Evolutionary conservation across 2,113 vertebrate species (phyloP).

Genomic region (Conger conger): DNA sequence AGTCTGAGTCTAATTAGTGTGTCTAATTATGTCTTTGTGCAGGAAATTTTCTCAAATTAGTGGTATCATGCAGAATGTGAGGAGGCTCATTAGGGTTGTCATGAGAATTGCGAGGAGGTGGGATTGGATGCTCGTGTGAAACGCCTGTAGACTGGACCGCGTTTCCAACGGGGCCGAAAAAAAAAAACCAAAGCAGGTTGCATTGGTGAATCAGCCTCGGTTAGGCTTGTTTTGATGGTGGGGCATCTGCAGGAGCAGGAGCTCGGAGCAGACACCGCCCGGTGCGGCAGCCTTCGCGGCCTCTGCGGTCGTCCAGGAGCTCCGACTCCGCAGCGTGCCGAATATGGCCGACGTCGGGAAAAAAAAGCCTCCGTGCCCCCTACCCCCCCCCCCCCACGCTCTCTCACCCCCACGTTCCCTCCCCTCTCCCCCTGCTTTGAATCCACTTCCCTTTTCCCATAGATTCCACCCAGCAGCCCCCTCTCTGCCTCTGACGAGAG

Average conservation of each 20-base stretch:
- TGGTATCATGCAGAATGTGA: slow-evolving; percentile 74
- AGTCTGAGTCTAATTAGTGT: slow-evolving; percentile 79
- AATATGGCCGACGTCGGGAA: not conserved
- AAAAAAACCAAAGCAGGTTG: not conserved
- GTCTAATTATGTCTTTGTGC: slow-evolving; percentile 82
- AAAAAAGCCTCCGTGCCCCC: slow-evolving; percentile 16
- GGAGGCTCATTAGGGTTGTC: slow-evolving; percentile 77
- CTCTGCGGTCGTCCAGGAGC: not conserved
- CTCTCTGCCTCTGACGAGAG: slow-evolving; percentile 29
- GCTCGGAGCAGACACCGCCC: not conserved
- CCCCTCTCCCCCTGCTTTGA: slow-evolving; percentile 22
- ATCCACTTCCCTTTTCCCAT: slow-evolving; percentile 26
- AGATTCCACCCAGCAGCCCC: slow-evolving; percentile 24
- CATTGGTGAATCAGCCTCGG: not conserved
- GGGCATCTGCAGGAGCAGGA: not conserved
- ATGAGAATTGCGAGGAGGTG: slow-evolving; percentile 68
- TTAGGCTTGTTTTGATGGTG: not conserved
- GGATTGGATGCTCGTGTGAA: slow-evolving; percentile 45
- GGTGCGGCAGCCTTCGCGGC: not conserved
- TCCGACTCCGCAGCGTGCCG: not conserved
- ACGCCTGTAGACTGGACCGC: slow-evolving; percentile 13
- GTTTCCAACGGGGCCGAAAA: slow-evolving; percentile 25
- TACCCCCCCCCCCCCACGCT: slow-evolving; percentile 23
- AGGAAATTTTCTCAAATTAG: slow-evolving; percentile 80
- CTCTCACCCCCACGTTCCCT: slow-evolving; percentile 17